A percentile compares a stretch with the other conserved stretches of the same genome.
Conservation (phyloP, 2,113 vertebrate species). For the Rhynchomys soricoides region DNA sequence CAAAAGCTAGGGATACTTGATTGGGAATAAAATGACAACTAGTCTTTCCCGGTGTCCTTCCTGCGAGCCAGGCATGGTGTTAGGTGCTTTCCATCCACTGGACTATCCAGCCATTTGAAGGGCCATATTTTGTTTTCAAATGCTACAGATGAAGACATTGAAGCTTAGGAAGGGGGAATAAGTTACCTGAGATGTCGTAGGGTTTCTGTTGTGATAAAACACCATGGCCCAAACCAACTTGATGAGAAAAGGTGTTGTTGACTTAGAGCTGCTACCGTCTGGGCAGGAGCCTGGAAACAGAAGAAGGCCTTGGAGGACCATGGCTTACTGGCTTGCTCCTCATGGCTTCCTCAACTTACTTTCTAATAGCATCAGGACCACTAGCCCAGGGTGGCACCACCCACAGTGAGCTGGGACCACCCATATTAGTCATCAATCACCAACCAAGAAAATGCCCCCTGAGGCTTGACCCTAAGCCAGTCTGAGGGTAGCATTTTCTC, state of each 20-base stretch:
- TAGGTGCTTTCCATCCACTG: no score
- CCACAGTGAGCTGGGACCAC: not conserved
- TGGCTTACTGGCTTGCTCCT: not conserved
- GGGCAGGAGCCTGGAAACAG: not conserved
- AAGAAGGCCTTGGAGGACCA: not conserved
- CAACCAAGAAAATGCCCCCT: not conserved
- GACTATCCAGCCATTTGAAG: not conserved
- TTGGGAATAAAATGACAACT: fast-evolving
- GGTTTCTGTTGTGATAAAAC: not conserved
- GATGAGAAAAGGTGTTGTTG: not conserved
- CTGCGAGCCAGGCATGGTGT: fast-evolving
- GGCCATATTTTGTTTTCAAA: not conserved
- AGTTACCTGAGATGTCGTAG: not conserved
- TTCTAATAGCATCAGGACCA: not conserved
- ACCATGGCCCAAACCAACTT: not conserved
- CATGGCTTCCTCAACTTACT: not conserved
- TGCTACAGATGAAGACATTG: not conserved
- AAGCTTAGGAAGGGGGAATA: not conserved
- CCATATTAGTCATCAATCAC: not conserved
- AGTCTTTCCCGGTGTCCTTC: fast-evolving
- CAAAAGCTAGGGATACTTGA: fast-evolving
- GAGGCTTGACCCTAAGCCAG: not conserved
- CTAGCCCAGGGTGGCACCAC: not conserved
- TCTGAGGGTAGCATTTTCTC: not conserved
- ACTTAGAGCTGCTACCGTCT: not conserved